A percentile compares a stretch with the other conserved stretches of the same genome.
phyloP scores from a whole-genome alignment of 2,113 vertebrate species.

The Carassius auratus region DNA sequence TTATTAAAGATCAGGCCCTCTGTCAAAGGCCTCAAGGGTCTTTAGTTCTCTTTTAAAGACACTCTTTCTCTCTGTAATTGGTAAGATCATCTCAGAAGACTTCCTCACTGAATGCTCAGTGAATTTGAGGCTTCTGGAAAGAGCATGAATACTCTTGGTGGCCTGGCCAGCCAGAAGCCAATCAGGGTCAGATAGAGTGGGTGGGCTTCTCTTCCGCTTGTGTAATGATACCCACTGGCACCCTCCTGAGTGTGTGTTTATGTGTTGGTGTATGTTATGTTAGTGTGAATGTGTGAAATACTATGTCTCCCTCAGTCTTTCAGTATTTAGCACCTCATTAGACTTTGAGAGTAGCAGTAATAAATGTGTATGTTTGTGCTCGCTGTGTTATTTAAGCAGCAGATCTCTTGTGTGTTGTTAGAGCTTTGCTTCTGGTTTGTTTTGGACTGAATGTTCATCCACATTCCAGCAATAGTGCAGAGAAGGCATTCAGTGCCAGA shows the following conservation, averaged over 20 bases:
- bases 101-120: slow-evolving; percentile 55
- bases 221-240: slow-evolving; percentile 35
- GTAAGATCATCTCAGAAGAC: slow-evolving; percentile 25
- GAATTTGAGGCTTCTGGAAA: slow-evolving; percentile 52
- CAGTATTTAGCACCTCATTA: background rate
- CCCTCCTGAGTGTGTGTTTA: slow-evolving; percentile 8
- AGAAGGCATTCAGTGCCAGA: background rate
- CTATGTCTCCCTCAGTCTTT: background rate
- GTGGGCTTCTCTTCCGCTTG: slow-evolving; percentile 56
- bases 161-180: slow-evolving; percentile 57
- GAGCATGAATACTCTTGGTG: slow-evolving; percentile 55
- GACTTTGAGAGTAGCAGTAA: background rate
- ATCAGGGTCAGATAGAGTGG: slow-evolving; percentile 61
- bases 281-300: slow-evolving; percentile 28
- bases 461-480: background rate
- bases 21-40: background rate
- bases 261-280: slow-evolving; percentile 14
- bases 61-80: background rate
- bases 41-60: background rate
- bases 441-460: background rate
- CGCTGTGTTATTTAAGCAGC: background rate
- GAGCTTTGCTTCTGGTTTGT: slow-evolving; percentile 8
- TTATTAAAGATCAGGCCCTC: background rate
- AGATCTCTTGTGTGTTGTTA: background rate
- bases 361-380: slow-evolving; percentile 8